Evolutionary conservation across 2,888 invertebrate genomes (phyloP), one percentile per base, ranked within the genome.

Genomic region (Crossocerus cetratus): DNA sequence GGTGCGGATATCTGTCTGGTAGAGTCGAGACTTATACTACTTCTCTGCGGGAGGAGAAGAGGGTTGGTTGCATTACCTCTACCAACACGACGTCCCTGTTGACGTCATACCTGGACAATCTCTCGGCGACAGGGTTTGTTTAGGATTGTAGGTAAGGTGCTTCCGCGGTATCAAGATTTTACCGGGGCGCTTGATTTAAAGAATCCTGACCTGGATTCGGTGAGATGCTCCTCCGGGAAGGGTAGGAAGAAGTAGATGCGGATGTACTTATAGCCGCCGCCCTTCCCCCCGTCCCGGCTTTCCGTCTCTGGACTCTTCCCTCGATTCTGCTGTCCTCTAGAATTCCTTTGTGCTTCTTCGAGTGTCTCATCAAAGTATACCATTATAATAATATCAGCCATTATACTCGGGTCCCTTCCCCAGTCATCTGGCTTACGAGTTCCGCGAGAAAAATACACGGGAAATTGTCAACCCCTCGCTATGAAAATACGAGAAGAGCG

Each of bases 251-350:
- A 77, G 58, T 72, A 76, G 69, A 55, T 72, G 65, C 16, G 72
- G 67, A 68, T 65, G 54, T 65, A 54, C 64, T 44, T 18, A 44
- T 32, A 5, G 55, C 53, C 22, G 65, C 55, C 23, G 42, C n/a
- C 8, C 54, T 49, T 54, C 32, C 54, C 74, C n/a, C 18, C 56
- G 42, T 65, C 74, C 62, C 62, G 73, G 64, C 62, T 71, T 72
- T 68, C 80, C 68, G 58, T 32, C 49, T 65, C 69, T 74, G 59
- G 54, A 70, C 18, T 66, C 55, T 56, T 32, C 56, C 56, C 72
- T 79, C 79, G 65, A 80, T 80, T 68, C 69, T 66, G 49, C 23
- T 65, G 62, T 76, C 68, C 71, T 72, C 73, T 59, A 80, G 72
- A 69, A 60, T 73, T 72, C 69, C 73, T 75, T 75, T 57, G 69